Evolutionary conservation across 2,888 invertebrate genomes (phyloP).

Genomic region (Nesidiocoris tenuis): DNA sequence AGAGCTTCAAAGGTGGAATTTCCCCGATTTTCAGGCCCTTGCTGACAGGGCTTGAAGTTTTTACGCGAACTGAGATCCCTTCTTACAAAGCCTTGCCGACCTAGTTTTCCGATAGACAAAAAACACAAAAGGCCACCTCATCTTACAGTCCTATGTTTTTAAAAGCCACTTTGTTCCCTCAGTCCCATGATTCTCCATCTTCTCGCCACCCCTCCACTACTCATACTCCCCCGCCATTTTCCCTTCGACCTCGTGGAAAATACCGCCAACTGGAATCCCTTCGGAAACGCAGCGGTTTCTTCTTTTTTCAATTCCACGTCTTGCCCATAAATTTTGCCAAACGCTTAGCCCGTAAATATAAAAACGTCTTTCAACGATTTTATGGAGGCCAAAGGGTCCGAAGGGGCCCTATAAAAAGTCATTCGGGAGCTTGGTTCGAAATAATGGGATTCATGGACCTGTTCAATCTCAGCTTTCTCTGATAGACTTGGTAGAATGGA

Average conservation of each 20-base stretch:
- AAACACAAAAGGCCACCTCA: background rate
- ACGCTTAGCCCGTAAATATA: background rate
- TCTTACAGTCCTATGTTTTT: background rate
- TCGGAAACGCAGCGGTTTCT: background rate
- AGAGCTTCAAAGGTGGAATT: background rate
- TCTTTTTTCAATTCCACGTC: background rate
- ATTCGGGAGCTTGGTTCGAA: background rate
- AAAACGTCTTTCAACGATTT: background rate
- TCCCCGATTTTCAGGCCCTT: background rate
- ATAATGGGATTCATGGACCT: background rate
- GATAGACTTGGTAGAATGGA: background rate
- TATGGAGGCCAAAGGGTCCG: background rate
- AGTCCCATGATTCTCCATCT: background rate
- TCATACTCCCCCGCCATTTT: too few relatives aligned
- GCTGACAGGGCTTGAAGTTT: background rate
- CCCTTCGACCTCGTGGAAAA: background rate
- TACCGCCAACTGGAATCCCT: background rate
- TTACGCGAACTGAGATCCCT: background rate
- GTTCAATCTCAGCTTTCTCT: background rate
- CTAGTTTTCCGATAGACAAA: background rate
- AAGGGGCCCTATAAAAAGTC: background rate
- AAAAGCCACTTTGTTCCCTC: background rate
- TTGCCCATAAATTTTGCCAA: background rate
- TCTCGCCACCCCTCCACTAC: too few relatives aligned
- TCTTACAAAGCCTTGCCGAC: background rate